Evolutionary conservation across 2,797 vertebrate species (phyloP), one percentile per base, ranked within the genome.

Genomic region (Microctenopoma lineatum): DNA sequence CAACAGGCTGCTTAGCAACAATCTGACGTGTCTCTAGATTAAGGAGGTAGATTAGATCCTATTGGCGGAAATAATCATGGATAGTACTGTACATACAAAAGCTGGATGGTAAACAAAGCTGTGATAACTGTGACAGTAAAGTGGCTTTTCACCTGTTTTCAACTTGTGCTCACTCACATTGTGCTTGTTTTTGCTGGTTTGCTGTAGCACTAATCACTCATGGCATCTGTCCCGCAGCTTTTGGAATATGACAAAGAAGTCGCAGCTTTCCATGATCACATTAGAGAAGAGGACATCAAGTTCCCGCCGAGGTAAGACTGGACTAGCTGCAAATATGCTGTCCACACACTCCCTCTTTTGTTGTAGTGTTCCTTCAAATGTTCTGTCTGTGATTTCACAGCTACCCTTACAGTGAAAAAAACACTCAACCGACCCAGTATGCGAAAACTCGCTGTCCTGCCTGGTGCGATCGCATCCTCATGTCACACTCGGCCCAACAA

Each of bases 351-450:
- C 16, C 10, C 7, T 6, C 2, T 6, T 46, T 3, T 42, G 36
- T 10, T 18, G 13, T 12, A 53, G 16, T 15, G 10, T 10, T 2
- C 41, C 29, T 7, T 34, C n/a, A 15, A 48, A 25, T 16, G 16
- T 7, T 44, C 1, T 41, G 3, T 2, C 38, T 12, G 38, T 54
- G 73, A 58, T 1, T 15, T 51, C 64, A 45, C 85, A 96, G 95
- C 84, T 96, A 96, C 84, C 95, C 95, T 9, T 96, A 95, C 91
- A 95, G 94, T 75, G 95, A 96, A 81, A 92, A 95, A 53, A 87
- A 89, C 89, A 85, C 84, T 79, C 90, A 95, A 79, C 94, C 94
- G 4, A 94, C 91, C 2, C 93, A 94, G 87, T 96, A 95, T 89
- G 94, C 95, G 93, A 94, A 92, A 83, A 96, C 95, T 1, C 94